These are phyloP conservation scores for Corbicula japonica DNA, from an alignment of 2,888 invertebrate species.

Conservation along the genomic window DNA sequence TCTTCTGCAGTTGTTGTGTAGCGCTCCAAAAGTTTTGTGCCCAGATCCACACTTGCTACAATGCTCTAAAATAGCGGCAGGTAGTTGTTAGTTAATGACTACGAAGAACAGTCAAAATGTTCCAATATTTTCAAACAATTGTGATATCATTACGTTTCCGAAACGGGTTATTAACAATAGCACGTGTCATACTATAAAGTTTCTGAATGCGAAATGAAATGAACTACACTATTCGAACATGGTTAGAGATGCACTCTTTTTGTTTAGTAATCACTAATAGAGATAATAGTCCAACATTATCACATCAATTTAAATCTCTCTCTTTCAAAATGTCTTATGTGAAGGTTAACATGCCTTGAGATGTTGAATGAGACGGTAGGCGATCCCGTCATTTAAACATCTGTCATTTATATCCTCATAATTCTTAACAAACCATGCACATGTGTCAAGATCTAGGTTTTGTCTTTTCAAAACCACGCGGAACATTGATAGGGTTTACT, in stretches of 20 bases:
- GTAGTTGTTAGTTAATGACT: too few species aligned
- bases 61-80: constrained; percentile 13
- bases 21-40: constrained; percentile 5
- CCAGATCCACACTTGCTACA: constrained; percentile 12
- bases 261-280: too few species aligned
- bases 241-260: too few species aligned
- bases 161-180: background rate
- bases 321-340: background rate
- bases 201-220: background rate
- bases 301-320: background rate
- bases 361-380: too few species aligned
- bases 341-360: background rate
- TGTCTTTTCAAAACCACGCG: too few species aligned
- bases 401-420: too few species aligned
- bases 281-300: too few species aligned
- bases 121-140: background rate
- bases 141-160: background rate
- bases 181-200: background rate
- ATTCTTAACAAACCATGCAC: too few species aligned
- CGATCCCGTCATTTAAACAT: too few species aligned
- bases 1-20: constrained; percentile 10
- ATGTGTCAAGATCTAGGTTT: too few species aligned
- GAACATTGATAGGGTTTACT: too few species aligned
- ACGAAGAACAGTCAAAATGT: background rate
- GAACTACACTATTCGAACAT: background rate